Evolutionary conservation across 92 coral and sea anemone genomes (phyloP).

Genomic region (Pocillopora grandis): DNA sequence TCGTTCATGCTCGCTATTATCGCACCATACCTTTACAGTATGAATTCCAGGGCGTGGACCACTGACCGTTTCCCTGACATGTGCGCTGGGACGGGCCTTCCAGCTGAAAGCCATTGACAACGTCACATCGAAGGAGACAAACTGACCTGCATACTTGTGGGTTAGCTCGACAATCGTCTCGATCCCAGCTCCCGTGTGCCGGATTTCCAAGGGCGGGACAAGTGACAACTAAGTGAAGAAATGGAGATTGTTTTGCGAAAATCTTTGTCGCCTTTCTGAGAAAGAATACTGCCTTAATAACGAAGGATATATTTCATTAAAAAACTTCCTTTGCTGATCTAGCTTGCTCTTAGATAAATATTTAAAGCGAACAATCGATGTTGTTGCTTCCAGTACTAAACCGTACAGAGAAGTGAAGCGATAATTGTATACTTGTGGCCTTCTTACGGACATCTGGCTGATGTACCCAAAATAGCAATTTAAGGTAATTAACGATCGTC

Average conservation of each 20-base stretch:
- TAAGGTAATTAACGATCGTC: too few species aligned
- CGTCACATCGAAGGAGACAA: slow-evolving; percentile 82
- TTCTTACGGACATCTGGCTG: too few species aligned
- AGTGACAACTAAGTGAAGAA: slow-evolving; percentile 56
- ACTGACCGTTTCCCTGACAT: slow-evolving; percentile 79
- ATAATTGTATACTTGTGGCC: too few species aligned
- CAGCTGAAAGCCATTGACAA: slow-evolving; percentile 64
- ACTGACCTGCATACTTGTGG: slow-evolving; percentile 69
- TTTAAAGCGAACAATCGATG: too few species aligned
- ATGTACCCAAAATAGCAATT: too few species aligned
- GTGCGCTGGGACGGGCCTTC: slow-evolving; percentile 69
- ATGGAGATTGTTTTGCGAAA: not conserved
- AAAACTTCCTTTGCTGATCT: too few species aligned
- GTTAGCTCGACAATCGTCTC: slow-evolving; percentile 73
- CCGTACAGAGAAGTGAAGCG: too few species aligned
- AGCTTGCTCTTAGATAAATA: too few species aligned
- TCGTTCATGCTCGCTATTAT: not conserved
- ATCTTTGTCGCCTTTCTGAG: too few species aligned
- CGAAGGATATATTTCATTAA: too few species aligned
- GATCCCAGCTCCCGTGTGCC: slow-evolving; percentile 80
- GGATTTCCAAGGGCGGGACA: slow-evolving; percentile 79
- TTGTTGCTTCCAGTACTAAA: too few species aligned
- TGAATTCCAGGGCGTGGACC: slow-evolving; percentile 87
- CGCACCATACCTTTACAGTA: slow-evolving; percentile 80
- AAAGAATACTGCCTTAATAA: too few species aligned